Evolutionary conservation across 2,888 invertebrate genomes (phyloP).

Genomic region (Coelinius sp.): DNA sequence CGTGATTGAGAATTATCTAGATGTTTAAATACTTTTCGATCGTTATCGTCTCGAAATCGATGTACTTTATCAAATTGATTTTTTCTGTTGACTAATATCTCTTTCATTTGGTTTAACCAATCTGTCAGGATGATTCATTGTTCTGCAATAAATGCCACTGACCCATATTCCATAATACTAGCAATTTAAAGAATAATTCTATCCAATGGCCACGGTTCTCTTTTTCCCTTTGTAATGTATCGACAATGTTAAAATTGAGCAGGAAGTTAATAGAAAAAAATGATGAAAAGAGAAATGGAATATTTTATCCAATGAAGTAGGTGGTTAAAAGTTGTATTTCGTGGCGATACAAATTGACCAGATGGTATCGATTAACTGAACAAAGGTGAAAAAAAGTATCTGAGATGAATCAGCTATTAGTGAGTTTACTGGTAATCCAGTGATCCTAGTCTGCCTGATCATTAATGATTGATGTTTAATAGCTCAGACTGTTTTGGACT

Average conservation of each 20-base stretch:
- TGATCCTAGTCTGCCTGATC: too few relatives aligned
- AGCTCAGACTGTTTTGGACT: too few relatives aligned
- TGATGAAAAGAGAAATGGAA: neutral
- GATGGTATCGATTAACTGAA: conserved; percentile 38
- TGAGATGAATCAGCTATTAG: conserved; percentile 19
- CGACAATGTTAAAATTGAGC: neutral
- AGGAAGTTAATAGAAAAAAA: neutral
- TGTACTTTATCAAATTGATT: neutral
- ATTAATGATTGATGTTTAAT: too few relatives aligned
- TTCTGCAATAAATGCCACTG: neutral
- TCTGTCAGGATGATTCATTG: conserved; percentile 3
- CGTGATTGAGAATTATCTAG: neutral
- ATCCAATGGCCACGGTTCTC: neutral
- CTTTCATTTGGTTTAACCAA: neutral
- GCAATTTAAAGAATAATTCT: neutral
- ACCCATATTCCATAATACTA: neutral
- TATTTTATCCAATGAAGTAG: neutral
- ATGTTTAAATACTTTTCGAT: neutral
- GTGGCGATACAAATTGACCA: conserved; percentile 34
- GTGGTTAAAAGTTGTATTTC: neutral
- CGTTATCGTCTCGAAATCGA: neutral
- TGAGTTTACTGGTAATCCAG: conserved; percentile 1
- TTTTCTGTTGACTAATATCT: neutral
- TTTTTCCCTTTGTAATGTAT: neutral
- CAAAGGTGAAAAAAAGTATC: conserved; percentile 34